phyloP scores from a whole-genome alignment of 2,888 invertebrate species.

The Helicoverpa assulta region DNA sequence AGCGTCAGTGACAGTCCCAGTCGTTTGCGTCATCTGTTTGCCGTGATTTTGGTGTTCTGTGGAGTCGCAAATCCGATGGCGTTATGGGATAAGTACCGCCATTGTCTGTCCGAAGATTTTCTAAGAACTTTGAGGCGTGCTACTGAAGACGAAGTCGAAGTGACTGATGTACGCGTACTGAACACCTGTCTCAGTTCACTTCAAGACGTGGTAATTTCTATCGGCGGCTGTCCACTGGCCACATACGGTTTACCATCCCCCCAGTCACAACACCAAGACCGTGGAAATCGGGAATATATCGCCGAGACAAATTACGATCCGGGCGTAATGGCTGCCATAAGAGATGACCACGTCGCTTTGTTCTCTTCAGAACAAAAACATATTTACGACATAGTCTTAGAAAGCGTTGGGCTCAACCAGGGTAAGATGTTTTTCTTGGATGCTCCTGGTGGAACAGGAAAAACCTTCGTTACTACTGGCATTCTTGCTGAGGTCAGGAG shows the following conservation, averaged over 20 bases:
- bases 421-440: neutral
- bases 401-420: too few species aligned
- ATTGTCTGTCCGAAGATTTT: constrained; percentile 7
- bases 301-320: neutral
- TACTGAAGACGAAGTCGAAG: neutral
- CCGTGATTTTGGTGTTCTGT: too few species aligned
- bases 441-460: neutral
- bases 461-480: neutral
- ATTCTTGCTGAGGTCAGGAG: too few species aligned
- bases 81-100: constrained; percentile 16
- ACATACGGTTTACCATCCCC: neutral
- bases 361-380: neutral
- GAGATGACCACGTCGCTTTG: neutral
- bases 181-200: neutral
- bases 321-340: neutral
- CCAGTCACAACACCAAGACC: too few species aligned
- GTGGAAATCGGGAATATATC: neutral
- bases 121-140: neutral
- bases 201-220: constrained; percentile 1
- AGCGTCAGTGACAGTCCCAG: too few species aligned
- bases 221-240: neutral
- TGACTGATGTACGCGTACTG: neutral
- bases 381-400: neutral
- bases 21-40: too few species aligned
- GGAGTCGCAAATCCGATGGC: constrained; percentile 1